Conservation (phyloP, 2,113 vertebrate genomes). For the Larimichthys crocea region DNA sequence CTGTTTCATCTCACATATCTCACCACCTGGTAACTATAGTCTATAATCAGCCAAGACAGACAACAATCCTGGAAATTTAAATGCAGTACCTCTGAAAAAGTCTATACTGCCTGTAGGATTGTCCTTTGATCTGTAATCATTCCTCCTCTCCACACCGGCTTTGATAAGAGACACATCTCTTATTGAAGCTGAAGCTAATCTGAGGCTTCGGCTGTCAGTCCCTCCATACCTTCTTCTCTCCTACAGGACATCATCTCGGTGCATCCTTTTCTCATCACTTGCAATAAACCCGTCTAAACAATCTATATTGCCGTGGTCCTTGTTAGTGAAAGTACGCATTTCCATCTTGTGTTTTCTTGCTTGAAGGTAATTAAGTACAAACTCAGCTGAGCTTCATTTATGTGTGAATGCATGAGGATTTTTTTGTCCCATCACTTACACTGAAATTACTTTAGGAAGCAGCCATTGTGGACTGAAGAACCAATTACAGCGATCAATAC, state of each 20-base stretch:
- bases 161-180: background rate
- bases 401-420: no score
- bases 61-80: background rate
- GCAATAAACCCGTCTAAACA: no score
- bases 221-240: no score
- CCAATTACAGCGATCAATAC: background rate
- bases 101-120: background rate
- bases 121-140: background rate
- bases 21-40: constrained; percentile 18
- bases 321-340: background rate
- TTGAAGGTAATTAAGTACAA: background rate
- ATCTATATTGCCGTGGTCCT: no score
- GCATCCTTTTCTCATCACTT: no score
- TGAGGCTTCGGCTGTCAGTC: no score
- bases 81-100: background rate
- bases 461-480: background rate
- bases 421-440: no score
- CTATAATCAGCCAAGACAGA: background rate
- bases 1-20: constrained; percentile 18
- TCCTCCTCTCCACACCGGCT: background rate
- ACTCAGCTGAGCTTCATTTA: no score
- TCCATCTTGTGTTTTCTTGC: background rate
- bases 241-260: no score
- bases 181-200: background rate
- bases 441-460: background rate